These are phyloP conservation scores for Chymomyza caudatula DNA, from an alignment of 2,888 invertebrate genomes.

Conservation along the genomic window DNA sequence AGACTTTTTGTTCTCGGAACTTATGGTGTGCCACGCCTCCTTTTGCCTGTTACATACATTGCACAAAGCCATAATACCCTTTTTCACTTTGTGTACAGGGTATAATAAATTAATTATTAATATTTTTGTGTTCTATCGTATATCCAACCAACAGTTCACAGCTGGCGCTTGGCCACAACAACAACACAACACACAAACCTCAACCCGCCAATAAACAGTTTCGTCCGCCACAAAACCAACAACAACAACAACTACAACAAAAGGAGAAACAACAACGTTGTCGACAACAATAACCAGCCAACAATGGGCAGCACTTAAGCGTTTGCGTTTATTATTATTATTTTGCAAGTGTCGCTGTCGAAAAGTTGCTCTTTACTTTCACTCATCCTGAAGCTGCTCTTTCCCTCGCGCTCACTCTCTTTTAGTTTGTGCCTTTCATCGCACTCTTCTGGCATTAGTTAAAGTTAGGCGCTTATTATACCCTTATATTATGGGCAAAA, in stretches of 20 bases:
- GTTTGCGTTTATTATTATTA: slow-evolving; percentile 47
- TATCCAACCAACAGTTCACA: slow-evolving; percentile 17
- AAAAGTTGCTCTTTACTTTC: slow-evolving; percentile 32
- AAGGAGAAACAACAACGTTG: background rate
- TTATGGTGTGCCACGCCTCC: too few species aligned
- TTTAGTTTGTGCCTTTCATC: background rate
- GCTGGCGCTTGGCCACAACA: slow-evolving; percentile 17
- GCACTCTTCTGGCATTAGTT: background rate
- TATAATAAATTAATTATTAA: slow-evolving; percentile 61
- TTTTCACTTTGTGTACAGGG: too few species aligned
- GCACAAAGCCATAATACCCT: slow-evolving; percentile 24
- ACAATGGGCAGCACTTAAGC: slow-evolving; percentile 51
- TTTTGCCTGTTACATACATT: too few species aligned
- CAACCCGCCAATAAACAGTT: background rate
- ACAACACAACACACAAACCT: slow-evolving; percentile 20
- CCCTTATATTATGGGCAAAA: too few species aligned
- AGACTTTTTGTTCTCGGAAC: too few species aligned
- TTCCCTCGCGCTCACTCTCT: background rate
- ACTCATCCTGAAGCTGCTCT: too few species aligned
- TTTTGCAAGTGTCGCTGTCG: slow-evolving; percentile 35
- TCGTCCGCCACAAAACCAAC: background rate
- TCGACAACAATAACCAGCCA: slow-evolving; percentile 19
- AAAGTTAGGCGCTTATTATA: slow-evolving; percentile 5
- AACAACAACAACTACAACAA: background rate
- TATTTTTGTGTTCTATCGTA: slow-evolving; percentile 24